Conservation (phyloP, 2,797 vertebrate genomes). For the Telmatherina bonti region DNA sequence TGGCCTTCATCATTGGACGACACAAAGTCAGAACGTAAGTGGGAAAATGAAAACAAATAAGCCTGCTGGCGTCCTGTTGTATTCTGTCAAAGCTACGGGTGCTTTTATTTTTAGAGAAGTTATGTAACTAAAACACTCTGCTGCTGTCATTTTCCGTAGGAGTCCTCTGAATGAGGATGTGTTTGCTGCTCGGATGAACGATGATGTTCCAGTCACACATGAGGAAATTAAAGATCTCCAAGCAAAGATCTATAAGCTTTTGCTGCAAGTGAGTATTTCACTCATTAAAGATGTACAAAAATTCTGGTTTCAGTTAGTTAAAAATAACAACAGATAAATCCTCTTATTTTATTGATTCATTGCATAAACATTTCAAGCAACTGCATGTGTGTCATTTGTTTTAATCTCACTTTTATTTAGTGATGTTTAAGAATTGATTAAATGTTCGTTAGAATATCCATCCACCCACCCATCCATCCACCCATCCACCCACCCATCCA, state of each 20-base stretch:
- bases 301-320: background rate
- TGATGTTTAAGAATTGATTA: background rate
- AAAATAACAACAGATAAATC: background rate
- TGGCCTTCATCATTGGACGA: slow-evolving; percentile 91
- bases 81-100: background rate
- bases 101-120: background rate
- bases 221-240: slow-evolving; percentile 90
- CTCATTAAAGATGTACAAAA: background rate
- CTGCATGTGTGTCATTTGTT: background rate
- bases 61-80: background rate
- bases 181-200: slow-evolving; percentile 83
- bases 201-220: slow-evolving; percentile 64
- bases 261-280: slow-evolving; percentile 85
- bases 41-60: background rate
- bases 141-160: slow-evolving; percentile 70
- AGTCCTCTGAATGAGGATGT: slow-evolving; percentile 93
- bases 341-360: background rate
- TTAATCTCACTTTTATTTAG: background rate
- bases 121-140: slow-evolving; percentile 1
- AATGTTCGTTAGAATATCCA: background rate
- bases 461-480: too few relatives aligned
- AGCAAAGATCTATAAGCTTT: slow-evolving; percentile 92
- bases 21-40: slow-evolving; percentile 94
- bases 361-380: background rate
- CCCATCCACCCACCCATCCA: too few relatives aligned